Evolutionary conservation across 2,888 invertebrate genomes (phyloP).

Genomic region (Aelia acuminata): DNA sequence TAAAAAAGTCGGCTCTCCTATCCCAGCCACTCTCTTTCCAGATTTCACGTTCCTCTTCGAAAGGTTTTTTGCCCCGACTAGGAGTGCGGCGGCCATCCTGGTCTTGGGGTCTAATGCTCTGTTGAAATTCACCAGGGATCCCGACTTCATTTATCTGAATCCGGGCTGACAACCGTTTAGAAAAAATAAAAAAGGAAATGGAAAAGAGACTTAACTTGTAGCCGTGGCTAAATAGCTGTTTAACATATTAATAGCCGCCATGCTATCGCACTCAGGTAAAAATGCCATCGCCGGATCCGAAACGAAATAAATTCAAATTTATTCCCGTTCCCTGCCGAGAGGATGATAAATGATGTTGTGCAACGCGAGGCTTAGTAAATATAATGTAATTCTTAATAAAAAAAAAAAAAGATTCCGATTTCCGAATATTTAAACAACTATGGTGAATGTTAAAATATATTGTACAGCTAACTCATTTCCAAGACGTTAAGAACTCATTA

Average conservation of each 20-base stretch:
- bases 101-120: background rate
- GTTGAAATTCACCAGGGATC: slow-evolving; percentile 48
- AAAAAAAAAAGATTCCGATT: background rate
- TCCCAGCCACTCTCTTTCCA: slow-evolving; percentile 46
- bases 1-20: slow-evolving; percentile 41
- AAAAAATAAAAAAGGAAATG: slow-evolving; percentile 45
- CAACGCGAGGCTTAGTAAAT: background rate
- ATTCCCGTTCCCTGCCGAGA: slow-evolving; percentile 1
- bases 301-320: slow-evolving; percentile 36
- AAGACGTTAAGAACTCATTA: too few species aligned
- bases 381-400: background rate
- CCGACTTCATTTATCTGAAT: slow-evolving; percentile 21
- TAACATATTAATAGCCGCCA: slow-evolving; percentile 35
- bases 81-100: slow-evolving; percentile 18
- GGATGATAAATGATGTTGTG: background rate
- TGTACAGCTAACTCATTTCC: too few species aligned
- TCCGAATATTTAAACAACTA: background rate
- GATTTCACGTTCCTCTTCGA: slow-evolving; percentile 30
- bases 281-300: slow-evolving; percentile 7
- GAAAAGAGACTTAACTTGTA: slow-evolving; percentile 35
- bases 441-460: background rate
- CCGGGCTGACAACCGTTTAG: slow-evolving; percentile 44
- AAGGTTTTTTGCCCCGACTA: background rate
- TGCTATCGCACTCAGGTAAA: slow-evolving; percentile 19
- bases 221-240: slow-evolving; percentile 47